Evolutionary conservation across 2,113 vertebrate genomes (phyloP).

Genomic region (Hippocampus comes): DNA sequence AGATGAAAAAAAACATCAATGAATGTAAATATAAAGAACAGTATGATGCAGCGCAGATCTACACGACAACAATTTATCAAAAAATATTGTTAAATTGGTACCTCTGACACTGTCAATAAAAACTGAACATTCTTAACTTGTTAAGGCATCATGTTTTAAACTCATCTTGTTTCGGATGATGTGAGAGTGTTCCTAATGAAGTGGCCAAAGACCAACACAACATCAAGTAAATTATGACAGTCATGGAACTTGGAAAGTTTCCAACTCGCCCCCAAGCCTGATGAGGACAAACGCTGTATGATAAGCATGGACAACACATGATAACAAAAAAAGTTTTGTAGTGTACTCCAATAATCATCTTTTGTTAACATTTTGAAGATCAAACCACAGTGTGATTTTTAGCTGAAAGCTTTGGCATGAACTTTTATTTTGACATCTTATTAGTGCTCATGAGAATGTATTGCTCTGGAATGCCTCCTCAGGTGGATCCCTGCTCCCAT

Average conservation of each 20-base stretch:
- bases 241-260: too few relatives aligned
- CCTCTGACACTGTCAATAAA: not conserved
- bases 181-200: not conserved
- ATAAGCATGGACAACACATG: too few relatives aligned
- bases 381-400: not conserved
- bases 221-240: not conserved
- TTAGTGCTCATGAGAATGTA: constrained; percentile 31
- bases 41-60: too few relatives aligned
- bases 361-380: not conserved
- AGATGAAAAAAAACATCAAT: not conserved
- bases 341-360: not conserved
- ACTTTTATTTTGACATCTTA: constrained; percentile 11
- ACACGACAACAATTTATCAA: too few relatives aligned
- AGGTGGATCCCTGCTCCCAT: too few relatives aligned
- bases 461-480: not conserved
- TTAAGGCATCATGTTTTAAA: not conserved
- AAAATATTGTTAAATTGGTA: not conserved
- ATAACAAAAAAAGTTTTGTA: not conserved
- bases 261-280: too few relatives aligned
- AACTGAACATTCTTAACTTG: not conserved
- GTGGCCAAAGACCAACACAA: not conserved
- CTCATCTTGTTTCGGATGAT: not conserved
- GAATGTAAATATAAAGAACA: not conserved
- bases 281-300: too few relatives aligned
- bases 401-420: not conserved